Conservation (phyloP, 2,888 invertebrate species). For the Dione juno region DNA sequence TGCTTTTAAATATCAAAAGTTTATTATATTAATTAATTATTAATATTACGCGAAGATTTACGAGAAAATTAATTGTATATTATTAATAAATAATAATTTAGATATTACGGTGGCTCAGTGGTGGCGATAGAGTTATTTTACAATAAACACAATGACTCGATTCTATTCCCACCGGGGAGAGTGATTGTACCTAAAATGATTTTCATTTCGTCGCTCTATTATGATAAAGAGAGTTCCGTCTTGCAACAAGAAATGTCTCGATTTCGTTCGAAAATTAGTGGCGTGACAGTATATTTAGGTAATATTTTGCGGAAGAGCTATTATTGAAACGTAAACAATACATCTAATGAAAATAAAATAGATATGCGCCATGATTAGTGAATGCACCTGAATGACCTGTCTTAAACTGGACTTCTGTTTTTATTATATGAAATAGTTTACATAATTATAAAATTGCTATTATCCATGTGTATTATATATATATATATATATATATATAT, state of each 20-base stretch:
- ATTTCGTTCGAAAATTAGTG: not conserved
- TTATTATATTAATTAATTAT: not conserved
- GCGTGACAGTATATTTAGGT: not conserved
- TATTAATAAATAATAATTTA: not conserved
- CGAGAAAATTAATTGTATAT: not conserved
- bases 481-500: too few species aligned
- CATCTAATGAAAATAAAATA: too few species aligned
- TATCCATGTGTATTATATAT: too few species aligned
- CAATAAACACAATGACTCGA: not conserved
- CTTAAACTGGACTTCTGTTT: too few species aligned
- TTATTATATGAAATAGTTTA: too few species aligned
- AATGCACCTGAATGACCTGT: too few species aligned
- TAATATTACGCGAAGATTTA: not conserved
- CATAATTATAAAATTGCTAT: too few species aligned
- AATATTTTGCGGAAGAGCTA: too few species aligned
- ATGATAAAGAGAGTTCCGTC: not conserved
- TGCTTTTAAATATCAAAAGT: slow-evolving; percentile 29
- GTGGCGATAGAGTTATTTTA: too few species aligned
- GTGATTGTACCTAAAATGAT: not conserved
- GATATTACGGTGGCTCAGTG: not conserved
- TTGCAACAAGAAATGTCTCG: not conserved
- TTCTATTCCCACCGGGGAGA: not conserved
- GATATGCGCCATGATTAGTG: too few species aligned
- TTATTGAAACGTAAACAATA: too few species aligned
- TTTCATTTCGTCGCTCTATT: not conserved